Conservation (phyloP, 2,797 vertebrate genomes). For the Tauraco hartlaubi region DNA sequence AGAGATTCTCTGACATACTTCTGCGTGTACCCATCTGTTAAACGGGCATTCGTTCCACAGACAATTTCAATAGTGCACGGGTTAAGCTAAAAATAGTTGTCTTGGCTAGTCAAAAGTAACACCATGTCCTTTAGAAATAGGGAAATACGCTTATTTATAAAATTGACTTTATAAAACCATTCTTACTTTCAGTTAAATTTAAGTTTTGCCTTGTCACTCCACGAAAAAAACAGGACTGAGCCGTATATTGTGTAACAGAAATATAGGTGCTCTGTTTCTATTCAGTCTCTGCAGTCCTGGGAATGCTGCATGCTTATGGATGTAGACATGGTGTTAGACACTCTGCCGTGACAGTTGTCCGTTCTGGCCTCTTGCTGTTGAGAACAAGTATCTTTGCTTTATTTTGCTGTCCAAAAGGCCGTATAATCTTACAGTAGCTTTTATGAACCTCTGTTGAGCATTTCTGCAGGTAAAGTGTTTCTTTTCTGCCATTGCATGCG, state of each 20-base stretch:
- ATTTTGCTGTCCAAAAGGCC: neutral
- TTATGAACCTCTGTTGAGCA: neutral
- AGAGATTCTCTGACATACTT: neutral
- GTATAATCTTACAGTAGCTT: neutral
- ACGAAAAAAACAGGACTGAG: neutral
- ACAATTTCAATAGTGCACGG: neutral
- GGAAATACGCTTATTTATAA: constrained; percentile 18
- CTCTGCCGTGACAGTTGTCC: neutral
- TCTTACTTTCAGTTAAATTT: neutral
- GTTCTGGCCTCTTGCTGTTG: neutral
- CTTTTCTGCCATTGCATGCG: neutral
- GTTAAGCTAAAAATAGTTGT: constrained; percentile 39
- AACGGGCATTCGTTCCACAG: neutral
- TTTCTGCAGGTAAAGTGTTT: neutral
- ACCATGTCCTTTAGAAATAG: neutral
- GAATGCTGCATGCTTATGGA: neutral
- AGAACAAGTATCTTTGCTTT: neutral
- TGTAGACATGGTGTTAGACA: neutral
- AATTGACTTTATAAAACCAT: neutral
- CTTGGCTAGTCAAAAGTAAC: neutral
- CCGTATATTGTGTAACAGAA: neutral
- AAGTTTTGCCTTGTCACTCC: neutral
- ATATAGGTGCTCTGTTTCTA: neutral
- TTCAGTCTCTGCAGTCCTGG: neutral
- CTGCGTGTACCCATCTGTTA: constrained; percentile 6